Base-by-base conservation (phyloP, 2,888 invertebrate genomes). In the Schrankia costaestrigalis region DNA sequence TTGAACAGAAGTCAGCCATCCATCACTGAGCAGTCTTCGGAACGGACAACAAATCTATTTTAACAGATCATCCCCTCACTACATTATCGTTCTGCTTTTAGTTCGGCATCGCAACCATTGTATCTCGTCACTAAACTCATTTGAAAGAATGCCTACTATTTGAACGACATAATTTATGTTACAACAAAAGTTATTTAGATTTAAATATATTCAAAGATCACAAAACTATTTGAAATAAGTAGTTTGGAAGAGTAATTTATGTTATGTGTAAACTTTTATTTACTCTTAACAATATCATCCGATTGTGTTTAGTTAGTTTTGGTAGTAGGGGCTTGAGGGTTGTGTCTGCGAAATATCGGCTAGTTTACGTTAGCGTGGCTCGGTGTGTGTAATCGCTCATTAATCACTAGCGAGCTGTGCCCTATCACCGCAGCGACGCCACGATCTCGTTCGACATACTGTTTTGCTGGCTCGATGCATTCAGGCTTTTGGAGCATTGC, bases 401-500 rank as follows among this genome's bases (percentile, higher is more conserved):
- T 77, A 79, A 79, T 80, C 74, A 78, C 72, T 61, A 40, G 53
- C 46, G 59, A 58, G 59, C 67, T 71, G 72, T 76, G 75, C 71
- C 73, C 78, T 88, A 89, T 89, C 89, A 89, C 87, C 89, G 88
- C 64, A 87, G 76, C 59, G 87, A 80, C 37, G 86, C 78, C 58
- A 79, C 76, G 67, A 89, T 86, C 79, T 89, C 89, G 75, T 89
- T 89, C 59, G 81, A 78, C 78, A 89, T 72, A 67, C 73, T 81
- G 78, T 89, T 88, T 70, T 87, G 86, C 68, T 87, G 85, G 70
- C 78, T 85, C 65, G 85, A 84, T 52, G 77, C 73, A 68, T 86
- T 89, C 71, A 81, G 64, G 68, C 77, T 84, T 78, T 88, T 88
- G 53, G 86, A 84, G 64, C 89, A 89, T 74, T 89, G 88, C 89